These are phyloP conservation scores for Philhelius pedissequus DNA, from an alignment of 2,888 invertebrate genomes.

Conservation along the genomic window DNA sequence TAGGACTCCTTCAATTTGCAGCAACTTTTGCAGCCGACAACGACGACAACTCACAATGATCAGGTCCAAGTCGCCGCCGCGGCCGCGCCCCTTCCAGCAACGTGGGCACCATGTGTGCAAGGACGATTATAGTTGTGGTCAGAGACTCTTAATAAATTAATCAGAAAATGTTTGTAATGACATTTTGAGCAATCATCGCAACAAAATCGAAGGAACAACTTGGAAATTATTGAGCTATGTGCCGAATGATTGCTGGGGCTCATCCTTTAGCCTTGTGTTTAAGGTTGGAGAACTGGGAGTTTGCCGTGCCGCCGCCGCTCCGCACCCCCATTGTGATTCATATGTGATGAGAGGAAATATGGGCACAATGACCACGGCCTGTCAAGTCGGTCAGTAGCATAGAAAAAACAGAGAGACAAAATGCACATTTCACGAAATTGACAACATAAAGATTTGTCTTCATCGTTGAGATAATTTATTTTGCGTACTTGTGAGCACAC, in stretches of 20 bases:
- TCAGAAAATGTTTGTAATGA: constrained; percentile 63
- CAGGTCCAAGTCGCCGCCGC: too few relatives aligned
- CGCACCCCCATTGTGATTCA: background rate
- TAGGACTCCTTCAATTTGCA: constrained; percentile 14
- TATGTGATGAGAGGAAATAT: background rate
- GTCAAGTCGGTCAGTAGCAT: background rate
- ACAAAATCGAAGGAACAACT: constrained; percentile 50
- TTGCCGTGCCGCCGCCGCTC: background rate
- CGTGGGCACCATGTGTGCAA: constrained; percentile 29
- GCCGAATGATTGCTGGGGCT: constrained; percentile 45
- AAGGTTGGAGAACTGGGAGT: background rate
- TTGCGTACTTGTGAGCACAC: constrained; percentile 54
- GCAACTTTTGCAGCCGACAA: background rate
- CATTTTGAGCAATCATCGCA: constrained; percentile 65
- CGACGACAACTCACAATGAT: background rate
- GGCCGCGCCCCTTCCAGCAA: too few relatives aligned
- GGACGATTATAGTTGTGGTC: constrained; percentile 37
- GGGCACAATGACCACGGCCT: background rate
- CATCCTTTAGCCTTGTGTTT: constrained; percentile 27
- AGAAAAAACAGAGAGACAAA: too few relatives aligned
- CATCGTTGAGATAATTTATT: constrained; percentile 68
- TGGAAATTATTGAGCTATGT: constrained; percentile 64
- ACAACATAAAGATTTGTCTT: constrained; percentile 69
- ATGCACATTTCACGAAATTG: constrained; percentile 66
- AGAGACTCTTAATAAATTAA: constrained; percentile 65